A percentile compares a stretch with the other conserved stretches of the same genome.
Evolutionary conservation across 1,140 invertebrate genomes (phyloP).

Genomic region (Megalopta genalis): DNA sequence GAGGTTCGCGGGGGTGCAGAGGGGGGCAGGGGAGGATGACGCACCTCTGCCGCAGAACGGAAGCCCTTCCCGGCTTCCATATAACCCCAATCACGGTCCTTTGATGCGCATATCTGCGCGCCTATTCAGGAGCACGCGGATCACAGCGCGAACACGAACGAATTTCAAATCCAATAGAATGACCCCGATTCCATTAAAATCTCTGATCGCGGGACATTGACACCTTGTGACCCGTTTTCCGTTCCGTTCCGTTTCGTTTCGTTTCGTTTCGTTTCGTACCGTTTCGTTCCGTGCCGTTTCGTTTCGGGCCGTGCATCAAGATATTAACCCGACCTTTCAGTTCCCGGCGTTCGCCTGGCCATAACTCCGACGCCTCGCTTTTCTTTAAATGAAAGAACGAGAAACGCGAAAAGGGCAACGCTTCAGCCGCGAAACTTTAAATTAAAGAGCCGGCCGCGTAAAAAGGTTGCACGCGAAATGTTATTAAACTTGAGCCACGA

Average conservation of each 20-base stretch:
- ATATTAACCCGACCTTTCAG: conserved; percentile 9
- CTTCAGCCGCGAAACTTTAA: not conserved
- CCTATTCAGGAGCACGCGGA: conserved; percentile 12
- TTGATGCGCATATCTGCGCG: conserved; percentile 14
- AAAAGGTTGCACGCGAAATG: not conserved
- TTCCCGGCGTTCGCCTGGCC: not conserved
- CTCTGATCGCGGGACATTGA: conserved; percentile 39
- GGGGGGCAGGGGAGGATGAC: no score
- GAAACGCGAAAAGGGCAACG: not conserved
- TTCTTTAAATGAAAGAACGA: not conserved
- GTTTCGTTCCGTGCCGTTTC: not conserved
- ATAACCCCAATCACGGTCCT: conserved; percentile 21
- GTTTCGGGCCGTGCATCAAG: not conserved
- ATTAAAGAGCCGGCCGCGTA: not conserved
- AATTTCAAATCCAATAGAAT: conserved; percentile 37
- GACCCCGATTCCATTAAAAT: conserved; percentile 46
- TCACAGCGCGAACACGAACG: conserved; percentile 20
- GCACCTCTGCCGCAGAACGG: not conserved
- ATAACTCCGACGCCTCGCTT: not conserved
- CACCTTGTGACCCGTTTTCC: conserved; percentile 23
- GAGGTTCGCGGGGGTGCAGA: no score
- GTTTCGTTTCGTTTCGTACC: not conserved
- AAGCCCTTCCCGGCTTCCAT: conserved; percentile 9
- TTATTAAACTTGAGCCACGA: not conserved
- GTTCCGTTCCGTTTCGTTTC: conserved; percentile 10